phyloP scores from a whole-genome alignment of 2,888 invertebrate species.

The Conchocele bisecta region DNA sequence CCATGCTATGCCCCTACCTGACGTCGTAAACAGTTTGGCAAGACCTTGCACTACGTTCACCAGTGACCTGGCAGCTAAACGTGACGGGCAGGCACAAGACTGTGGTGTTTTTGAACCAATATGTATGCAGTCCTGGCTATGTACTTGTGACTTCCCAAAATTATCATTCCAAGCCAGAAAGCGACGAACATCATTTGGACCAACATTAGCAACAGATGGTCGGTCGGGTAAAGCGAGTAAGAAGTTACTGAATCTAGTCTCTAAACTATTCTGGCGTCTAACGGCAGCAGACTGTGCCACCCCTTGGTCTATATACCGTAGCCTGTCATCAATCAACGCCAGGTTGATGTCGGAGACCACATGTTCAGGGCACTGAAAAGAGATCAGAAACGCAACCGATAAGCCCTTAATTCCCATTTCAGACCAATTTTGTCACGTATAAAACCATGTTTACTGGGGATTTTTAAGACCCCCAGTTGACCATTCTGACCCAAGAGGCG shows the following conservation, averaged over 20 bases:
- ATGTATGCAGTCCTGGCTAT: neutral
- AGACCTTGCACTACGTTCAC: constrained; percentile 4
- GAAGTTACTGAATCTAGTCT: neutral
- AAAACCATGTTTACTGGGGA: too few relatives aligned
- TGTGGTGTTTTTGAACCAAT: neutral
- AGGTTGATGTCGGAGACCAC: too few relatives aligned
- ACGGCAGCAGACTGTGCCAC: neutral
- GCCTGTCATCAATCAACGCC: constrained; percentile 14
- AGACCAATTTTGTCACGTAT: too few relatives aligned
- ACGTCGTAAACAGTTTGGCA: neutral
- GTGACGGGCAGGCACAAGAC: constrained; percentile 2
- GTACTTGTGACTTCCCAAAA: constrained; percentile 8
- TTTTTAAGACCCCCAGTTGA: too few relatives aligned
- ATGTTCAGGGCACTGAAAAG: too few relatives aligned
- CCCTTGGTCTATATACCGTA: constrained; percentile 1
- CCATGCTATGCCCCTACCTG: neutral
- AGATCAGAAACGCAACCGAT: too few relatives aligned
- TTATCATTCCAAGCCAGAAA: constrained; percentile 16
- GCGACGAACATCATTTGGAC: constrained; percentile 8
- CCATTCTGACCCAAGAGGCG: too few relatives aligned
- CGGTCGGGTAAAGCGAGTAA: neutral
- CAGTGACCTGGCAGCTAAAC: constrained; percentile 4
- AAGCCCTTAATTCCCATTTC: too few relatives aligned
- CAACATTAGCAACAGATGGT: constrained; percentile 3
- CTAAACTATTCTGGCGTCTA: neutral